Conservation (phyloP, 2,797 vertebrate species). For the Scomberomorus guttatus region DNA sequence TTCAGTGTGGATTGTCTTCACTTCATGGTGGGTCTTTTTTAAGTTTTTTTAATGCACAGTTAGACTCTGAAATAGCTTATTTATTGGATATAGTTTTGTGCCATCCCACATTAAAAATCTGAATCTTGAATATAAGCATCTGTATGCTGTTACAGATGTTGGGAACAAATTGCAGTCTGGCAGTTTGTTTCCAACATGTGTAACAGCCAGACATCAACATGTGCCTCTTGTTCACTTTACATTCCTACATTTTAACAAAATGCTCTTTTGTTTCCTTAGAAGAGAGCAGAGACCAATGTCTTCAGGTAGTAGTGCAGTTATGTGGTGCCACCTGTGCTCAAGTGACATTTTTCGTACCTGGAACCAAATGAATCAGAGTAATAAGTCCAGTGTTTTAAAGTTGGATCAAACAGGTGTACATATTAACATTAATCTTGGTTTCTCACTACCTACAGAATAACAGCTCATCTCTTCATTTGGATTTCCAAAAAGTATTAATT, state of each 20-base stretch:
- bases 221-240: neutral
- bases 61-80: neutral
- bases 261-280: neutral
- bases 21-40: neutral
- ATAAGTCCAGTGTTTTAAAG: neutral
- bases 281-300: neutral
- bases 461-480: too few relatives aligned
- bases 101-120: neutral
- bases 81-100: neutral
- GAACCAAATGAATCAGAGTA: neutral
- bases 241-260: neutral
- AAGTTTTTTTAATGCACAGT: constrained; percentile 5
- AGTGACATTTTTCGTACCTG: neutral
- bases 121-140: too few relatives aligned
- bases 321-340: neutral
- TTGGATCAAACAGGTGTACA: neutral
- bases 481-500: neutral
- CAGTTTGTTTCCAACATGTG: too few relatives aligned
- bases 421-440: neutral
- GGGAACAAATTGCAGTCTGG: too few relatives aligned
- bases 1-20: constrained; percentile 20
- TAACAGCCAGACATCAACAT: neutral
- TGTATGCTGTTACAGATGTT: neutral
- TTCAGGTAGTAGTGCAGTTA: constrained; percentile 3
- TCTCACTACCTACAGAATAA: too few relatives aligned